Evolutionary conservation across 2,797 vertebrate genomes (phyloP), one percentile per base, ranked within the genome.

Genomic region (Alosa sapidissima): DNA sequence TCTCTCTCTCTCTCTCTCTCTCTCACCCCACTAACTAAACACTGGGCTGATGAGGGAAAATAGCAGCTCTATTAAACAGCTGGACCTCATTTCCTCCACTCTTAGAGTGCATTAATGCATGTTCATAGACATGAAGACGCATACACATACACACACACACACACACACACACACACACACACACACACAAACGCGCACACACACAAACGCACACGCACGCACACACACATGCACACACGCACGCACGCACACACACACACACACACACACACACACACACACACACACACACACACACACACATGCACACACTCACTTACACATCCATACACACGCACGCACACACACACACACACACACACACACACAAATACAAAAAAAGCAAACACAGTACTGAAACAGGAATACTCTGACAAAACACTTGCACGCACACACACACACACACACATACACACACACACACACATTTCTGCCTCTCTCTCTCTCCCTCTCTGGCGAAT

Each of bases 1-100:
- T 60, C 58, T 60, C 58, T 21, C 58, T 62, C 58, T 62, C 58
- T 24, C 21, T 62, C 58, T 62, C 58, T 65, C 60, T 24, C 60
- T 60, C 19, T n/a, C 58, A 28, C 28, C 28, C 28, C 65, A 72
- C 33, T 65, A 55, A 55, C 54, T 55, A 55, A 55, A 36, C 65
- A 36, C 65, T 72, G 65, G 65, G 16, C 65, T 72, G 65, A 72
- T 72, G 65, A 72, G 65, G 65, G 65, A 72, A 91, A 91, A 92
- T 89, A 91, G 1, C 65, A 85, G 47, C n/a, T 89, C 91, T 89
- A 91, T 91, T 89, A 91, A 93, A 91, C 92, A 94, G 91, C 90
- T 93, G 91, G 87, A 86, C 82, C 84, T 89, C 81, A 92, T 93
- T 92, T 88, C 68, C 84, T 81, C 65, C 41, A 33, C 28, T 1